Base-by-base conservation (phyloP, 2,113 vertebrate species). In the Alectura lathami region DNA sequence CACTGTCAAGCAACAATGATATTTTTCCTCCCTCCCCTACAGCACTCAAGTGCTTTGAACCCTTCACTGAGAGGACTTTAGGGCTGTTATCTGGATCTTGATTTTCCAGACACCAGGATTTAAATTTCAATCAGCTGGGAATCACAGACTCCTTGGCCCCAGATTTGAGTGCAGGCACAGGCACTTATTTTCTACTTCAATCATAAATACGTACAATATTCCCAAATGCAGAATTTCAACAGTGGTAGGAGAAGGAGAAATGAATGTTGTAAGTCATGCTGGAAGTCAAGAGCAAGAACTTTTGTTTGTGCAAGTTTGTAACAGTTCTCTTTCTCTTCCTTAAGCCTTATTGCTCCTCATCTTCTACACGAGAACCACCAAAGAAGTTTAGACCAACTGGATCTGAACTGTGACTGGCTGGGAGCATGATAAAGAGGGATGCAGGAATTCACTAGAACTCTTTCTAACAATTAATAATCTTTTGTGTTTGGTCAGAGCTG, bases 401-500 rank as follows among this genome's bases (percentile, higher is more conserved):
- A 74, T 89, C 47, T 32, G 68, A 93, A 72, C 91, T 91, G 67
- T 87, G 24, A 21, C 26, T 51, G 78, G 53, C 38, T 66, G 60
- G 48, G 47, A 94, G 68, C 1, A 8, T 1, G 1, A 56, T 68
- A 87, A 53, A 77, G 29, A 78, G 57, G 13, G 22, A 86, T 45
- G 26, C 53, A 76, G 54, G 79, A 93, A 94, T 86, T 76, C 89
- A 89, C 48, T 88, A 62, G 88, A 96, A 91, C 27, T 67, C 80
- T 78, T 70, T 30, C 27, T 62, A 66, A 85, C 84, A 93, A 91
- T 90, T 73, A 83, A 79, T 84, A 89, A 95, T 75, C 95, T 67
- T 82, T 21, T 51, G 83, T 75, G 84, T 83, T 94, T 92, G 86
- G 79, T 84, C 73, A 97, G 87, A 93, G 78, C 73, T 96, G 87